Evolutionary conservation across 2,888 invertebrate genomes (phyloP).

Genomic region (Lycia hirtaria): DNA sequence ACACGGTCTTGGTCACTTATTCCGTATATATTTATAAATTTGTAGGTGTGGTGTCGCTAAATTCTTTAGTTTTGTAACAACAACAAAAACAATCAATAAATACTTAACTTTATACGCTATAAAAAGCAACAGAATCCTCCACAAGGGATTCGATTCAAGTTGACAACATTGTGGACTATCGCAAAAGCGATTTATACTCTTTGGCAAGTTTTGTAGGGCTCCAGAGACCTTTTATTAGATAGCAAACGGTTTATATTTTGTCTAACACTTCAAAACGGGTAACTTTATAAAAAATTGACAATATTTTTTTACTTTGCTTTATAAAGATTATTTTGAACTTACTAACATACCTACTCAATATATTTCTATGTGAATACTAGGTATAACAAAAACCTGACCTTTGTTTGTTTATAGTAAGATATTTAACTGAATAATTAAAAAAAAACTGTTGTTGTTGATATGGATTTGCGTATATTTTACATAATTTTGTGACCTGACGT

Average conservation of each 20-base stretch:
- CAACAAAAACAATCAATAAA: not conserved
- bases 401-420: too few species aligned
- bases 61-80: too few species aligned
- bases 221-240: conserved; percentile 51
- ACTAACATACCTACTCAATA: too few species aligned
- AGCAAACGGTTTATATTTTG: conserved; percentile 43
- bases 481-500: too few species aligned
- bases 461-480: too few species aligned
- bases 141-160: conserved; percentile 34
- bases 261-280: conserved; percentile 5
- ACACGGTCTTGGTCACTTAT: too few species aligned
- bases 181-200: conserved; percentile 53
- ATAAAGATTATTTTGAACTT: not conserved
- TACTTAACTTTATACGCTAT: conserved; percentile 2
- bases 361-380: too few species aligned
- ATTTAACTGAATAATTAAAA: too few species aligned
- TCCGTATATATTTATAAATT: too few species aligned
- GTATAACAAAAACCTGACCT: too few species aligned
- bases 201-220: conserved; percentile 53
- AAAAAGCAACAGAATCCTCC: conserved; percentile 11
- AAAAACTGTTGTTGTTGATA: too few species aligned
- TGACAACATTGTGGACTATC: conserved; percentile 47
- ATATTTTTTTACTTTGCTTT: not conserved
- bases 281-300: conserved; percentile 3
- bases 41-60: too few species aligned